Evolutionary conservation across 2,113 vertebrate genomes (phyloP).

Genomic region (Numida meleagris): DNA sequence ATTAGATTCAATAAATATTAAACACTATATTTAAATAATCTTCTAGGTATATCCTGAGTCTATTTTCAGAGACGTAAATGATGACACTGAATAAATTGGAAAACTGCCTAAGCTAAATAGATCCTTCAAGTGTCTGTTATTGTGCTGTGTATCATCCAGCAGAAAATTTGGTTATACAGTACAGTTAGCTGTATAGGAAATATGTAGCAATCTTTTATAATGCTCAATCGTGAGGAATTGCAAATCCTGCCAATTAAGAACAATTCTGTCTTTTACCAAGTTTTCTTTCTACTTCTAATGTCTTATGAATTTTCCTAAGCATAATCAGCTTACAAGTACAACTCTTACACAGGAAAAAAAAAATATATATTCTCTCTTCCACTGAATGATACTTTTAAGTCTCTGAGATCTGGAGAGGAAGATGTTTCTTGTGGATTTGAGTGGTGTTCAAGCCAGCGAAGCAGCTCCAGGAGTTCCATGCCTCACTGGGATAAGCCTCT

Average conservation of each 20-base stretch:
- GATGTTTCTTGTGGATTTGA: background rate
- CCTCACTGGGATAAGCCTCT: background rate
- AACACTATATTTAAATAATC: background rate
- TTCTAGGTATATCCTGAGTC: background rate
- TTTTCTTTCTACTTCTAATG: background rate
- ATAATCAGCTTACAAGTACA: background rate
- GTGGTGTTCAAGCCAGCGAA: background rate
- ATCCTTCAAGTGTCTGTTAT: background rate
- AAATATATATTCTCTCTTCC: background rate
- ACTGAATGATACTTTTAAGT: background rate
- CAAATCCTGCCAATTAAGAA: background rate
- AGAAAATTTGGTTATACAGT: constrained; percentile 13
- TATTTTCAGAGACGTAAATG: background rate
- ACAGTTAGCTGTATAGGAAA: background rate
- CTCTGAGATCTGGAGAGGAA: background rate
- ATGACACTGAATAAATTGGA: constrained; percentile 26
- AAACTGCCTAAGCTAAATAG: constrained; percentile 22
- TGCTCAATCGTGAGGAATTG: background rate
- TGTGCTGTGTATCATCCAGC: constrained; percentile 3
- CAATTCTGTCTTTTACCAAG: background rate
- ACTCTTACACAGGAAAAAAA: background rate
- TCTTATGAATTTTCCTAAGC: background rate
- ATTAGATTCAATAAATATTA: background rate
- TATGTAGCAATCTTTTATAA: background rate
- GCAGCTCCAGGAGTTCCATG: background rate